Conservation (phyloP, 2,113 vertebrate species). For the Lamprologus lemairii region DNA sequence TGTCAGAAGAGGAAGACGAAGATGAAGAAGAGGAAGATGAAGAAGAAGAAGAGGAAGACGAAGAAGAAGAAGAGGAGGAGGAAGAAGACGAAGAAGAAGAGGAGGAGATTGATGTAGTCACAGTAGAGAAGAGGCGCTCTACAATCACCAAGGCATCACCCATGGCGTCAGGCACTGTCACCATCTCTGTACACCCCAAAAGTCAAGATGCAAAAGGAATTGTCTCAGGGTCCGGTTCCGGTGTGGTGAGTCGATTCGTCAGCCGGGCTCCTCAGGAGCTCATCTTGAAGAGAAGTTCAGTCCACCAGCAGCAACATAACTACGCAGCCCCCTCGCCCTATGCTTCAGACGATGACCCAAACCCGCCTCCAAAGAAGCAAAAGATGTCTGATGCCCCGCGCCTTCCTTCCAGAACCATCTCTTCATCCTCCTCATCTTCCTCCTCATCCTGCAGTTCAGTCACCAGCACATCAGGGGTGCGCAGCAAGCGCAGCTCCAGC, state of each 20-base stretch:
- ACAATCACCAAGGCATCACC: conserved; percentile 72
- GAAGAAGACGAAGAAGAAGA: conserved; percentile 79
- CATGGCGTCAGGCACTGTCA: conserved; percentile 38
- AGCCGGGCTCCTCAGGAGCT: conserved; percentile 78
- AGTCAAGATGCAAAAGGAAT: conserved; percentile 56
- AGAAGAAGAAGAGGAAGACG: conserved; percentile 17
- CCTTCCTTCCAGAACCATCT: conserved; percentile 67
- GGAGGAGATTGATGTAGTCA: conserved; percentile 93
- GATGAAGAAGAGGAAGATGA: conserved; percentile 19
- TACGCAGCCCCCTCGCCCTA: conserved; percentile 93
- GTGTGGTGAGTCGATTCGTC: conserved; percentile 58
- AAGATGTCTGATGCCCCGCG: conserved; percentile 71
- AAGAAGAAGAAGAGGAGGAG: conserved; percentile 72
- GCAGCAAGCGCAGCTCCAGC: conserved; percentile 79
- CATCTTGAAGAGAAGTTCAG: conserved; percentile 87
- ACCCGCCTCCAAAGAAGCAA: conserved; percentile 80
- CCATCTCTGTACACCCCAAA: conserved; percentile 47
- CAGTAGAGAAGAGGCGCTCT: conserved; percentile 86
- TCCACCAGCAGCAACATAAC: conserved; percentile 98
- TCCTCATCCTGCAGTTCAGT: conserved; percentile 36
- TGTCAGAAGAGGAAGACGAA: conserved; percentile 66
- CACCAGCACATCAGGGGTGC: conserved; percentile 18
- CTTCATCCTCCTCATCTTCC: conserved; percentile 43
- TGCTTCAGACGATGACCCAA: conserved; percentile 78
- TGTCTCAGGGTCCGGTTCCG: conserved; percentile 29